phyloP scores from a whole-genome alignment of 2,797 vertebrate genomes.

The Phoeniculus purpureus region DNA sequence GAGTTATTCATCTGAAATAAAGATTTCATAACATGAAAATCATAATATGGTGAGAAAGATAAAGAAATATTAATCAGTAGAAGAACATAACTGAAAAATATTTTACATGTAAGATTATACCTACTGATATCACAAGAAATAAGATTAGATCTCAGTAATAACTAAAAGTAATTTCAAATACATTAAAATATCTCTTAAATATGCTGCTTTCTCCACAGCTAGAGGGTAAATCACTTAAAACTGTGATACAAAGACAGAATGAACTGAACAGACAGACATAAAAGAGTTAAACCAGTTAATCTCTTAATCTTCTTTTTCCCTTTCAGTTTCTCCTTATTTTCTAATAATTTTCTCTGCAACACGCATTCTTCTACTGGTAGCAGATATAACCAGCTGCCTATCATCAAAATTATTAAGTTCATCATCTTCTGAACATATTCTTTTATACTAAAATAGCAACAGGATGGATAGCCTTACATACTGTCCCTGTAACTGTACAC shows the following conservation, averaged over 20 bases:
- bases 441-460: neutral
- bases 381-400: slow-evolving; percentile 5
- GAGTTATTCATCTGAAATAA: neutral
- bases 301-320: neutral
- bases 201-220: neutral
- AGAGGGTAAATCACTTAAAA: neutral
- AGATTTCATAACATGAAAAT: neutral
- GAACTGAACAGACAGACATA: neutral
- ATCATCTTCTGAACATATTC: neutral
- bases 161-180: neutral
- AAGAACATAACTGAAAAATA: neutral
- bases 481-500: neutral
- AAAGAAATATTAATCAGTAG: neutral
- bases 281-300: neutral
- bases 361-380: neutral
- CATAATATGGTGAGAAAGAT: neutral
- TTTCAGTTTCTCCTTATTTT: neutral
- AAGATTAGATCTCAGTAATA: neutral
- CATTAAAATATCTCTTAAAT: neutral
- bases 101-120: neutral
- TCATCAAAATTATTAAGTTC: slow-evolving; percentile 2
- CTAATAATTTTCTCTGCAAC: neutral
- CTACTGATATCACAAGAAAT: neutral
- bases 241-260: neutral
- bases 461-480: slow-evolving; percentile 9